Evolutionary conservation across 2,888 invertebrate genomes (phyloP).

Genomic region (Orchestes rusci): DNA sequence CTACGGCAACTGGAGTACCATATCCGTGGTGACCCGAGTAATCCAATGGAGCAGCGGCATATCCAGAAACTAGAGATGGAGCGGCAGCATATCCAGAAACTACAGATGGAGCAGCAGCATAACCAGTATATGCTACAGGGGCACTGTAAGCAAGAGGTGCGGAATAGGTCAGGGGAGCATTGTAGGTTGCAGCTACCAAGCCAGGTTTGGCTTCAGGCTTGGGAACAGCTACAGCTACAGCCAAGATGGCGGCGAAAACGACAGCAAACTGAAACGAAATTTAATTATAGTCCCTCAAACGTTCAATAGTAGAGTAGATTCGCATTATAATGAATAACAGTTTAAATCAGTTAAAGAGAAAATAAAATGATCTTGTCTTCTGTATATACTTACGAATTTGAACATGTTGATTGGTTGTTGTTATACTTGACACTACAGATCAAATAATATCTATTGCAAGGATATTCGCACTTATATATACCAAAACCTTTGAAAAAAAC

Average conservation of each 20-base stretch:
- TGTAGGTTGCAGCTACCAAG: conserved; percentile 4
- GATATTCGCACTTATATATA: too few species aligned
- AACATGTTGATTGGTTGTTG: not conserved
- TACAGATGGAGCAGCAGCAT: not conserved
- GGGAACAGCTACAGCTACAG: conserved; percentile 9
- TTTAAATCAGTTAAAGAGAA: too few species aligned
- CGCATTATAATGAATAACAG: too few species aligned
- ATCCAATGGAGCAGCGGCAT: conserved; percentile 2
- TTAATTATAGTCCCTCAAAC: too few species aligned
- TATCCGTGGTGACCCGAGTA: too few species aligned
- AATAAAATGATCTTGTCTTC: too few species aligned
- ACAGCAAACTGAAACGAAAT: conserved; percentile 1
- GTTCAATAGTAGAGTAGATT: too few species aligned
- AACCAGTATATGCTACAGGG: not conserved
- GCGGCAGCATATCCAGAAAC: not conserved
- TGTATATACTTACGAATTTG: not conserved
- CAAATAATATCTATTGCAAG: too few species aligned
- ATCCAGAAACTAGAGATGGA: not conserved
- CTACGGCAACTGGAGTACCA: too few species aligned
- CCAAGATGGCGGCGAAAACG: conserved; percentile 11
- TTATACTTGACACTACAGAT: not conserved
- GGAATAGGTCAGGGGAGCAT: conserved; percentile 4
- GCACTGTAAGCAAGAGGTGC: conserved; percentile 1
- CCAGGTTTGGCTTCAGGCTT: conserved; percentile 7
- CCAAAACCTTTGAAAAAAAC: too few species aligned